Percentiles rank a stretch among this genome's conserved stretches.
Evolutionary conservation across 2,888 invertebrate genomes (phyloP).

Genomic region (Athalia circularis): DNA sequence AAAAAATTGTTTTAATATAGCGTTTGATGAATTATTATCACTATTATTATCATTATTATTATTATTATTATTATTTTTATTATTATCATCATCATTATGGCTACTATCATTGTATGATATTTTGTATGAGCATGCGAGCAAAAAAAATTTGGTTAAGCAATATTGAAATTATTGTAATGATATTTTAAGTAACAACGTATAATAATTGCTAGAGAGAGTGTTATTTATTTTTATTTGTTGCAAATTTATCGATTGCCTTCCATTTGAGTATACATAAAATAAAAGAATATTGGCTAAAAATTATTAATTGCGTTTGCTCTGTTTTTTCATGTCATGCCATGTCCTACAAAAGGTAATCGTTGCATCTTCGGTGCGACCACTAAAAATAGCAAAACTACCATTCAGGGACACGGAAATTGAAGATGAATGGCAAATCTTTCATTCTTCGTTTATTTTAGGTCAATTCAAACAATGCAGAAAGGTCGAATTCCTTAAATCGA

Average conservation of each 20-base stretch:
- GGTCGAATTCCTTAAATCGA: no score
- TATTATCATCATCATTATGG: slow-evolving; percentile 50
- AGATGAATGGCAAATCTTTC: no score
- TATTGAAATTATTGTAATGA: slow-evolving; percentile 68
- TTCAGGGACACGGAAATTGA: no score
- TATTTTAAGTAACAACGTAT: slow-evolving; percentile 66
- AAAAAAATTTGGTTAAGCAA: slow-evolving; percentile 65
- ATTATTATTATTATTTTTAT: no score
- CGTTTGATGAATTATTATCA: slow-evolving; percentile 39
- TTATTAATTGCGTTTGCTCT: slow-evolving; percentile 7
- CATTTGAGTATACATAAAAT: slow-evolving; percentile 73
- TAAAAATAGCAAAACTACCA: background rate
- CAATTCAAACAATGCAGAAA: no score
- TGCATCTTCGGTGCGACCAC: background rate
- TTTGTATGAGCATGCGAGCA: slow-evolving; percentile 63
- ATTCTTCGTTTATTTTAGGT: no score
- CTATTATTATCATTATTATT: background rate
- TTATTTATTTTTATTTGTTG: slow-evolving; percentile 75
- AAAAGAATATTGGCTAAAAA: slow-evolving; percentile 60
- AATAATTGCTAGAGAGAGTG: slow-evolving; percentile 73
- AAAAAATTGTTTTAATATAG: slow-evolving; percentile 47
- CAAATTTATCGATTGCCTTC: slow-evolving; percentile 74
- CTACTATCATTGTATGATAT: slow-evolving; percentile 56
- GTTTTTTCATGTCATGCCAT: background rate
- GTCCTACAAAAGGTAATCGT: background rate